Base-by-base conservation (phyloP, 1,140 invertebrate genomes). In the Micrasema longulum region DNA sequence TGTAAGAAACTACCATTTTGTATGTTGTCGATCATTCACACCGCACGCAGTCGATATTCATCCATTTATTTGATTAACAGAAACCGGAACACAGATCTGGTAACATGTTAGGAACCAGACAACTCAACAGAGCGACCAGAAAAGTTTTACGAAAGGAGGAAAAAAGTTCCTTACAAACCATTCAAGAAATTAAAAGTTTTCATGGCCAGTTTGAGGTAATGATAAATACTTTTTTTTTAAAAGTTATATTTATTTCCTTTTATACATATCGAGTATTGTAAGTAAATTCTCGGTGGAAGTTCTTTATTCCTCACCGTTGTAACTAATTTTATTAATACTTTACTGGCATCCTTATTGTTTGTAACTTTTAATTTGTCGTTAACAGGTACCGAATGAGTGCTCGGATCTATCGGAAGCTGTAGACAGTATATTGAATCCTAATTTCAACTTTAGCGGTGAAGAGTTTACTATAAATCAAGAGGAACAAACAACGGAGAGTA, bases 321-420 rank as follows among this genome's bases (percentile, higher is more conserved):
- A 11, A 26, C 1, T 18, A 52, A 67, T 26, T 20, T 23, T 22
- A 18, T 16, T 11, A 5, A 35, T 50, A 11, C n/a, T 36, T 26
- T 14, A 52, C 11, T 5, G 3, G 11, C 41, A 45, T n/a, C n/a
- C n/a, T n/a, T n/a, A n/a, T n/a, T n/a, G n/a, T n/a, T n/a, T n/a
- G 12, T 16, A 45, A 45, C 14, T 45, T 3, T n/a, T 45, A 11
- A 3, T 31, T 31, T 4, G 2, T 31, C 7, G 26, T 31, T 31
- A 31, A 31, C 26, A 64, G 83, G 81, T 82, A 48, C 83, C 81
- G 66, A 83, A 82, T 80, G 82, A 84, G 48, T 76, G 80, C 55
- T 78, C 83, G 9, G 80, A 83, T 2, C 65, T 85, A 23, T 81
- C 81, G 0, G 80, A 85, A 76, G 82, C 82, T 4, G 83, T 85